phyloP scores from a whole-genome alignment of 2,888 invertebrate species.

The Dryococelus australis region DNA sequence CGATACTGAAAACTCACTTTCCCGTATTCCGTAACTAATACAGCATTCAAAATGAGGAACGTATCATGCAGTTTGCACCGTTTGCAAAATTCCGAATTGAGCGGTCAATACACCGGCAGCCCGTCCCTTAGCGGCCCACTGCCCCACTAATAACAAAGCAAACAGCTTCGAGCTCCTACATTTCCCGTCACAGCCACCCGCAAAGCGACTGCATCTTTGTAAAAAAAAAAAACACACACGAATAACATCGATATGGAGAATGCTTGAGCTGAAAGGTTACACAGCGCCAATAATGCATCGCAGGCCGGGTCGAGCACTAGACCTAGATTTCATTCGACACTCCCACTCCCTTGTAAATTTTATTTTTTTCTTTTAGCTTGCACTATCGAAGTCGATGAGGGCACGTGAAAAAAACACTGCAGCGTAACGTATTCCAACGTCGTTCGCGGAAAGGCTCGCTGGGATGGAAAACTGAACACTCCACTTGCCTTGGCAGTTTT shows the following conservation, averaged over 20 bases:
- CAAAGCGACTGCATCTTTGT: neutral
- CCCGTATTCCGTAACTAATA: neutral
- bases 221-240: neutral
- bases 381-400: neutral
- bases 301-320: neutral
- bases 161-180: neutral
- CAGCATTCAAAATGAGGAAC: neutral
- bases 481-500: conserved; percentile 43
- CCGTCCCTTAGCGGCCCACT: neutral
- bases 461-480: too few relatives aligned
- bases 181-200: neutral
- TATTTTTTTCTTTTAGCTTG: neutral
- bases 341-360: neutral
- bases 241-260: neutral
- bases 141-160: conserved; percentile 16
- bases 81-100: neutral
- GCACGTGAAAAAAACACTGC: neutral
- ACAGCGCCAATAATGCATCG: neutral
- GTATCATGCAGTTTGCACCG: neutral
- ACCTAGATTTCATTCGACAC: conserved; percentile 1
- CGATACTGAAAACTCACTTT: neutral
- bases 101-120: neutral
- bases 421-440: neutral
- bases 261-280: neutral
- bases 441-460: too few relatives aligned